Evolutionary conservation across 2,797 vertebrate genomes (phyloP), one percentile per base, ranked within the genome.

Genomic region (Lithobates sylvaticus): DNA sequence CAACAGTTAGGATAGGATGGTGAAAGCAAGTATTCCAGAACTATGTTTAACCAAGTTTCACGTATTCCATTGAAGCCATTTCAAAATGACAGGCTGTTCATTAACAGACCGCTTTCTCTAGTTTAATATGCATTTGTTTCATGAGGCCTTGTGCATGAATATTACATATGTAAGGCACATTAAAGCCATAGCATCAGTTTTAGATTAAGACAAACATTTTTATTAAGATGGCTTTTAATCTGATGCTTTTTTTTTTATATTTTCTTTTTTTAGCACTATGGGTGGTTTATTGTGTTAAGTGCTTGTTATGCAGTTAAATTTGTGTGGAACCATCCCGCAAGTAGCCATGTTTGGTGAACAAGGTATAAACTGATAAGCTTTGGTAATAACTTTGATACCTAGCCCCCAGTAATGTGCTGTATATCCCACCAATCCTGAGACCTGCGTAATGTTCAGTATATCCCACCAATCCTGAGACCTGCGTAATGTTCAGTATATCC

Each of bases 341-440:
- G 50, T 54, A 23, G 54, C 13, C 54, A 65, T 42, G 70, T 74
- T 82, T 82, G 70, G 15, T 76, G 81, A 75, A 84, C 76, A 84
- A 84, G 82, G 82, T 84, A 77, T 76, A 54, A 76, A 84, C 23
- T 84, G 82, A 77, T 76, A 84, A 54, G 21, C 54, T 21, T 61
- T 39, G 1, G 10, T 50, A 16, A 50, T 50, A 16, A 50, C 12
- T 13, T 47, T 47, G 2, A 47, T 8, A 47, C 18, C 54, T 23
- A 21, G 21, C 54, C 54, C 54, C 54, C 54, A 61, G 21, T 23
- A 21, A 54, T 6, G 39, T 54, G 18, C 1, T 2, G 50, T 61
- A 23, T 3, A 23, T 9, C 54, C 21, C 10, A 23, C 8, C 50
- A 21, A 18, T 58, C 50, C 7, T 2, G 21, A 61, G 54, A 21